Evolutionary conservation across 1,140 invertebrate genomes (phyloP).

Genomic region (Samia ricini): DNA sequence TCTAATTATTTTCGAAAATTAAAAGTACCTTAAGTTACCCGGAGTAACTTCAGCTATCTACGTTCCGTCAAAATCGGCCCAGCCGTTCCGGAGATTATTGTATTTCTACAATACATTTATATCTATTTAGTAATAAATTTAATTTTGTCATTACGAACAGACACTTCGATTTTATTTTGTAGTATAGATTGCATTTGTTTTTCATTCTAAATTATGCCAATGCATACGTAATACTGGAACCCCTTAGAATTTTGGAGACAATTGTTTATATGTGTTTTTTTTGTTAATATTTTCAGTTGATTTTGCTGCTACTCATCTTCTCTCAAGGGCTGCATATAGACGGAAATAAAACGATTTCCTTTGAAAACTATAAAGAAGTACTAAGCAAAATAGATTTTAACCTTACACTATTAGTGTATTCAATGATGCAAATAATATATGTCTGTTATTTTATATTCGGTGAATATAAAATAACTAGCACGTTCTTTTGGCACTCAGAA

Average conservation of each 20-base stretch:
- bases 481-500: conserved; percentile 72
- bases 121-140: too few relatives aligned
- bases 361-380: conserved; percentile 41
- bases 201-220: too few relatives aligned
- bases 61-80: too few relatives aligned
- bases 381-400: conserved; percentile 41
- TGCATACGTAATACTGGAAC: too few relatives aligned
- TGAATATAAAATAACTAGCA: conserved; percentile 57
- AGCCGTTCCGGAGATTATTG: too few relatives aligned
- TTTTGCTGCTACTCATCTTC: conserved; percentile 50
- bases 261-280: neutral
- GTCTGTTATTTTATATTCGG: conserved; percentile 52
- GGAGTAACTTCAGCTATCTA: too few relatives aligned
- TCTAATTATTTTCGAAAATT: too few relatives aligned
- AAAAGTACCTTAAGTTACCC: too few relatives aligned
- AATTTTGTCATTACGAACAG: too few relatives aligned
- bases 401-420: conserved; percentile 50
- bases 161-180: too few relatives aligned
- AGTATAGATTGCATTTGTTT: too few relatives aligned
- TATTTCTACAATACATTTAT: too few relatives aligned
- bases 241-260: neutral
- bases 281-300: conserved; percentile 49
- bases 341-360: conserved; percentile 29
- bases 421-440: conserved; percentile 62
- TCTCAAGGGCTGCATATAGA: conserved; percentile 40